Conservation (phyloP, 2,888 invertebrate species). For the Xestobium rufovillosum region DNA sequence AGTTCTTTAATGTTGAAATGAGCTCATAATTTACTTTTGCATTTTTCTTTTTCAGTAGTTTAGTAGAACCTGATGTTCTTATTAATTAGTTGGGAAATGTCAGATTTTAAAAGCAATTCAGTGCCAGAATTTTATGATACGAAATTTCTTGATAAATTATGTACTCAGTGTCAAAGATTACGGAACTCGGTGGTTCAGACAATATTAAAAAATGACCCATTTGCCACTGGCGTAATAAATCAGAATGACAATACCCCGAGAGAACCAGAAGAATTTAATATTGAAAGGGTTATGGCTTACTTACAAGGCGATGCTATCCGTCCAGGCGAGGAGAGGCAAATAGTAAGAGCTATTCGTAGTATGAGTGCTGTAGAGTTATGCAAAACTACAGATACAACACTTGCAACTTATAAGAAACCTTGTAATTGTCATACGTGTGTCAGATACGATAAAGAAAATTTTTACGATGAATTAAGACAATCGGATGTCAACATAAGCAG, state of each 20-base stretch:
- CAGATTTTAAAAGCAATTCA: no score
- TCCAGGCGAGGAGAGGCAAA: conserved; percentile 38
- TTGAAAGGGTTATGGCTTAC: conserved; percentile 32
- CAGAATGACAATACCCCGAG: conserved; percentile 22
- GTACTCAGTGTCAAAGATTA: conserved; percentile 38
- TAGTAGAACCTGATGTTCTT: no score
- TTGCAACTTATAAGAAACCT: conserved; percentile 19
- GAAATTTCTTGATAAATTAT: no score
- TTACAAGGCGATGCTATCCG: conserved; percentile 42
- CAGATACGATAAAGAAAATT: conserved; percentile 30
- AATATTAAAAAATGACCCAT: conserved; percentile 39
- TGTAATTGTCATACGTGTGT: conserved; percentile 37
- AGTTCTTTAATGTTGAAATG: no score
- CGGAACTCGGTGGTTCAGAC: conserved; percentile 40
- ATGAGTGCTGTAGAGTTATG: conserved; percentile 39
- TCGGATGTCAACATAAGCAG: no score
- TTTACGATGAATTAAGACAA: conserved; percentile 26
- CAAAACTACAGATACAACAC: conserved; percentile 32
- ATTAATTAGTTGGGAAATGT: no score
- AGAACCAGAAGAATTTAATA: background rate
- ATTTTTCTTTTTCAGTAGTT: no score
- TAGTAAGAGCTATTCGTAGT: conserved; percentile 40
- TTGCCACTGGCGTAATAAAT: conserved; percentile 29
- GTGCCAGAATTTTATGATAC: no score
- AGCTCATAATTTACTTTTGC: no score